Conservation (phyloP, 1,140 invertebrate species). For the Nylanderia fulva region DNA sequence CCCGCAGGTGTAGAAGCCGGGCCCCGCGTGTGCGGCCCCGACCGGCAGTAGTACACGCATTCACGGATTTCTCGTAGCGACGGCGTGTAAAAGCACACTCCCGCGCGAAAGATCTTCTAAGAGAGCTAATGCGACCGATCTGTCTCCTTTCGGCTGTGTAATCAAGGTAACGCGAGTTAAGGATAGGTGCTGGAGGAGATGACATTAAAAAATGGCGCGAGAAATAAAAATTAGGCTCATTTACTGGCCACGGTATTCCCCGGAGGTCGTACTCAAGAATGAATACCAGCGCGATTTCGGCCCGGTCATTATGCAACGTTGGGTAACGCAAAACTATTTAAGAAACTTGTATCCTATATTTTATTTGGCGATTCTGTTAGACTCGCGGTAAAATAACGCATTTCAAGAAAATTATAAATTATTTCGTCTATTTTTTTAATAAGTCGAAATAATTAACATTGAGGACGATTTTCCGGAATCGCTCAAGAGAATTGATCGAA, state of each 20-base stretch:
- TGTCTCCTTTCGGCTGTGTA: conserved; percentile 55
- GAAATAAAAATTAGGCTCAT: conserved; percentile 61
- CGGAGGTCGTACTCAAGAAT: conserved; percentile 47
- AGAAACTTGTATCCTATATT: not conserved
- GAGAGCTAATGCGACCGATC: conserved; percentile 49
- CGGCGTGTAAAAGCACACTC: conserved; percentile 55
- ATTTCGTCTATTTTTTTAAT: not conserved
- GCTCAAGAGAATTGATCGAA: not conserved
- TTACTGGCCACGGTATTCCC: conserved; percentile 42
- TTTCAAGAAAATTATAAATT: not conserved
- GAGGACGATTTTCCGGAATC: not conserved
- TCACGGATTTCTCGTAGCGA: conserved; percentile 55
- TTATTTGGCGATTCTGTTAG: conserved; percentile 22
- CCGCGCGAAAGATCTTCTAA: conserved; percentile 50
- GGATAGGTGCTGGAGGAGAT: conserved; percentile 1
- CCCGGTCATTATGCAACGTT: conserved; percentile 32
- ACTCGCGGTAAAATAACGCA: not conserved
- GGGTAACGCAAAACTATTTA: not conserved
- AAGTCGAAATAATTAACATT: not conserved
- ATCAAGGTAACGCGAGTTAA: conserved; percentile 3
- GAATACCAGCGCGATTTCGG: conserved; percentile 35
- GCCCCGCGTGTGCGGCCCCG: conserved; percentile 26
- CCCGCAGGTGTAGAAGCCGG: conserved; percentile 48
- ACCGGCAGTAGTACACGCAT: conserved; percentile 31
- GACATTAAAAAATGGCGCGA: conserved; percentile 48